Evolutionary conservation across 2,888 invertebrate species (phyloP), one percentile per base, ranked within the genome.

Genomic region (Drosophila pegasa): DNA sequence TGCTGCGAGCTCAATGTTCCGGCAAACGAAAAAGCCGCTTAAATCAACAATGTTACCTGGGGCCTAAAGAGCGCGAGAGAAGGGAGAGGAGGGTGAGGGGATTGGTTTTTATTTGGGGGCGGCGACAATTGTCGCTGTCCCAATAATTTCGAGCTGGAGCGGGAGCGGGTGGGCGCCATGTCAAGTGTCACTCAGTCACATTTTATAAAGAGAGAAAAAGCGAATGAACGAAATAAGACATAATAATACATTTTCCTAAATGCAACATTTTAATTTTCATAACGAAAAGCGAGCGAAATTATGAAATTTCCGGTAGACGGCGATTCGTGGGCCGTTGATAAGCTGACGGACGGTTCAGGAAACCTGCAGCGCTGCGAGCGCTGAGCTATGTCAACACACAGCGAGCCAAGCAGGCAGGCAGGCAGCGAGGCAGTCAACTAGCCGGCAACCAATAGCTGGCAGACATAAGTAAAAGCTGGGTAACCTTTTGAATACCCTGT

Each of bases 241-340:
- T 83, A 86, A 85, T 87, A 85, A 83, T 82, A 77, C 69, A 72
- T 74, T 85, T 82, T 82, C 71, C 61, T 79, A 70, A 86, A 87
- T 82, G 69, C 74, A 83, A 83, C 88, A 88, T 82, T 80, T 88
- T 77, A 75, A 83, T 83, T 88, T 82, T 56, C 35, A n/a, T 43
- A 51, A 52, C 50, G 31, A 71, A 47, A 55, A 43, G 52, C 52
- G 18, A 73, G 37, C 51, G 40, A 75, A 82, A 85, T 82, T 82
- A 82, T 87, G 82, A 87, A 85, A 87, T 82, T 76, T 82, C 82
- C 88, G 88, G 86, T 61, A 59, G 25, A 8, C n/a, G 47, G 47
- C 61, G 51, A 78, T 57, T 74, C 77, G 77, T 80, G 77, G 80
- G 77, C 52, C 35, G 63, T 31, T 64, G 75, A 62, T 78, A 74